These are phyloP conservation scores for Endomychus coccineus DNA, from an alignment of 2,888 invertebrate genomes.

Conservation along the genomic window DNA sequence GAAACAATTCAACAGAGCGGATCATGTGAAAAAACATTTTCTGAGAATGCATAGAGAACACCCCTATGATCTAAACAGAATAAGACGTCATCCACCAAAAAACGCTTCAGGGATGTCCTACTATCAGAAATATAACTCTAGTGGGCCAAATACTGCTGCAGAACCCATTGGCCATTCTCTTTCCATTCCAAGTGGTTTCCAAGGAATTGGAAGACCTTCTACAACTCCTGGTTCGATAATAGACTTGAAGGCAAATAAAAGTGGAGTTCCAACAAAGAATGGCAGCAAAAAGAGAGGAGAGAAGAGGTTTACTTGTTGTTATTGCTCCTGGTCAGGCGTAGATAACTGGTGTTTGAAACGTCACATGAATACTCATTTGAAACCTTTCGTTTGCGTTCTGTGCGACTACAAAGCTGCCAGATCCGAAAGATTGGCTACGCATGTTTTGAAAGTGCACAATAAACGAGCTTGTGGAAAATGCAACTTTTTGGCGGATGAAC, in stretches of 20 bases:
- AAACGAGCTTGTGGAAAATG: conserved; percentile 86
- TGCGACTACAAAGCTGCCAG: conserved; percentile 92
- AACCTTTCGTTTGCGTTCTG: conserved; percentile 82
- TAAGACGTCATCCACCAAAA: conserved; percentile 58
- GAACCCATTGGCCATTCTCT: conserved; percentile 31
- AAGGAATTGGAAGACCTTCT: conserved; percentile 29
- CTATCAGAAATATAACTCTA: conserved; percentile 43
- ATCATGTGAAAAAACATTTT: conserved; percentile 92
- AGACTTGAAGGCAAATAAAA: conserved; percentile 3
- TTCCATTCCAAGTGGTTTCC: conserved; percentile 38
- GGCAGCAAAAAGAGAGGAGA: conserved; percentile 42
- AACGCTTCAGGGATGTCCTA: conserved; percentile 50
- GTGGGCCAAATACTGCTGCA: conserved; percentile 25
- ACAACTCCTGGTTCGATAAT: conserved; percentile 20
- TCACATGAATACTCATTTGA: conserved; percentile 86
- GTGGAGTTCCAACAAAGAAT: conserved; percentile 29
- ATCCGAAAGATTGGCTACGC: conserved; percentile 81
- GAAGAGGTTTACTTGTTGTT: conserved; percentile 64
- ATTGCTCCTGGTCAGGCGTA: conserved; percentile 87
- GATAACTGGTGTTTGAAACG: conserved; percentile 92
- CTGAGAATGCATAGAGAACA: conserved; percentile 86
- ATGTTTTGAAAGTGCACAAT: conserved; percentile 86
- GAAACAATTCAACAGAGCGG: conserved; percentile 89
- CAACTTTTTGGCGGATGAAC: conserved; percentile 78
- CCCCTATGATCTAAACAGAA: conserved; percentile 77